Base-by-base conservation (phyloP, 2,888 invertebrate species). In the Conistra vaccinii region DNA sequence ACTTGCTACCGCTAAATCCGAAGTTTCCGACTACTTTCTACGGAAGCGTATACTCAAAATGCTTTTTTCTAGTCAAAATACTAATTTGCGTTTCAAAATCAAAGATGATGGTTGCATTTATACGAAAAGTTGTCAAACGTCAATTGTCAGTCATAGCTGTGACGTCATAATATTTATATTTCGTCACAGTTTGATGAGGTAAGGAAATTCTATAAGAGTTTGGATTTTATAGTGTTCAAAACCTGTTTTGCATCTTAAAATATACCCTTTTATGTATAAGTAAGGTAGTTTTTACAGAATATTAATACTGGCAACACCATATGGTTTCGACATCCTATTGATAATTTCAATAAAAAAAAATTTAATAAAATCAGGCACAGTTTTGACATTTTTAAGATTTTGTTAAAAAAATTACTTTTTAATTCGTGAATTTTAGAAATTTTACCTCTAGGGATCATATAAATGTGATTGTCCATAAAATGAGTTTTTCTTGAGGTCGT, bases 51-150 rank as follows among this genome's bases (percentile, higher is more conserved):
- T 89, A 87, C 83, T 86, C 83, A 76, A 84, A 86, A 88, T 85
- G 85, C 88, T 88, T 85, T 62, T 81, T 86, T 92, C 92, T 92
- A 92, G 91, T 92, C 92, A 92, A 90, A 85, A 85, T 84, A 86
- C 74, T 83, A 83, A 87, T 85, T 85, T 79, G 69, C 78, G 78
- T 83, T 83, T 78, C 79, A 73, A 81, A 80, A 83, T 77, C 82
- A 83, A 84, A 82, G 79, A 85, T 76, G 68, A 74, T 83, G 55
- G 69, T 82, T 88, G 90, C 90, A 90, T 89, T 90, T 90, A 89
- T 79, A 77, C 60, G 60, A 42, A 77, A 74, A 68, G 29, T 60
- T 83, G 63, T 81, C 69, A 55, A 84, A 84, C 65, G 76, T 74
- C 65, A 42, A 67, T 69, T 66, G 60, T 60, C 35, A 48, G 45